Percentiles rank a stretch among this genome's conserved stretches.
Evolutionary conservation across 2,888 invertebrate genomes (phyloP).

Genomic region (Ormia ochracea): DNA sequence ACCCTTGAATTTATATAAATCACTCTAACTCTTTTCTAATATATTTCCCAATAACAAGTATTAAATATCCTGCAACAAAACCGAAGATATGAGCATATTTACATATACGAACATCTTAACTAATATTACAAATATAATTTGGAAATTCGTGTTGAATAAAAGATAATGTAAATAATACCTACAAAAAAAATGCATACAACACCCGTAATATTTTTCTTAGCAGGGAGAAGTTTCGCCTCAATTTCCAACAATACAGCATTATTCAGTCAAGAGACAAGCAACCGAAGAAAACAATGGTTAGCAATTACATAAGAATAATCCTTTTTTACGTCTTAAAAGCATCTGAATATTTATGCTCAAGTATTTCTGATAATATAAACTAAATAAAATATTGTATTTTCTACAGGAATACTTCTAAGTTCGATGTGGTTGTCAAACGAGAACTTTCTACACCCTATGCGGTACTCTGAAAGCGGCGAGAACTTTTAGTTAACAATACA

Average conservation of each 20-base stretch:
- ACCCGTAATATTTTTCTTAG: neutral
- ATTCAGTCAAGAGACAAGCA: slow-evolving; percentile 42
- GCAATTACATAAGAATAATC: slow-evolving; percentile 63
- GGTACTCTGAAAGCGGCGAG: neutral
- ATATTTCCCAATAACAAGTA: slow-evolving; percentile 20
- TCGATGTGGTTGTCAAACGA: neutral
- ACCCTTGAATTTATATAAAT: slow-evolving; percentile 22
- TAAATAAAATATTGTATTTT: slow-evolving; percentile 39
- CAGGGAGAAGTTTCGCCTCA: neutral
- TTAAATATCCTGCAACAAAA: slow-evolving; percentile 53
- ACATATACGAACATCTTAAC: slow-evolving; percentile 46
- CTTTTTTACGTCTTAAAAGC: slow-evolving; percentile 52
- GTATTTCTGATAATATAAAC: slow-evolving; percentile 55
- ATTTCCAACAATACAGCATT: slow-evolving; percentile 3
- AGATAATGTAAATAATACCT: slow-evolving; percentile 16
- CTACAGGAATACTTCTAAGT: neutral
- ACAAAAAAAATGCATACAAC: neutral
- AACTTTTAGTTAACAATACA: neutral
- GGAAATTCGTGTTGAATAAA: slow-evolving; percentile 28
- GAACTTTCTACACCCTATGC: neutral
- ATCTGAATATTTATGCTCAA: slow-evolving; percentile 21
- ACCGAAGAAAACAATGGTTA: slow-evolving; percentile 56
- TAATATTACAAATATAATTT: slow-evolving; percentile 40
- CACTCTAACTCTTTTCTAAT: slow-evolving; percentile 16
- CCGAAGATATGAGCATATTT: slow-evolving; percentile 42